Conservation (phyloP, 2,888 invertebrate species). For the Exephanes ischioxanthus region DNA sequence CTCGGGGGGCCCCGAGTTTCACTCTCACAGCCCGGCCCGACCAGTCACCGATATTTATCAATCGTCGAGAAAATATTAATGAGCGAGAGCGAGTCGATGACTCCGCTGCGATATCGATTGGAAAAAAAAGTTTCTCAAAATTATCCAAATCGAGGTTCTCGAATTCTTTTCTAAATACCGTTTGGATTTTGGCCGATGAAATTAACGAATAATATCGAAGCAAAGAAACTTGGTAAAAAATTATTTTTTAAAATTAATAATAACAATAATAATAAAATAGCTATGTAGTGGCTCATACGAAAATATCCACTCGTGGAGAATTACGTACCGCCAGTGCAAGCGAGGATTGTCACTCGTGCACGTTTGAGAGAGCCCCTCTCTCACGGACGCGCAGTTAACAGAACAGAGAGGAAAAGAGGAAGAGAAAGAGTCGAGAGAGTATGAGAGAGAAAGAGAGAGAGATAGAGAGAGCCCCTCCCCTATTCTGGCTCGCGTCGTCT, state of each 20-base stretch:
- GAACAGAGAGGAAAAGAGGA: constrained; percentile 25
- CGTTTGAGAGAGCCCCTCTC: not conserved
- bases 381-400: not conserved
- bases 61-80: not conserved
- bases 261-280: not conserved
- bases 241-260: no score
- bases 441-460: constrained; percentile 27
- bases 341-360: not conserved
- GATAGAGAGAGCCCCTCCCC: constrained; percentile 44
- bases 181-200: not conserved
- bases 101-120: no score
- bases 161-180: no score
- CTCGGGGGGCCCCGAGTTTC: not conserved
- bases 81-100: not conserved
- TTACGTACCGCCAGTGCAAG: not conserved
- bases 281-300: not conserved
- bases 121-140: no score
- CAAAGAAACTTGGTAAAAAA: no score
- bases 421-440: constrained; percentile 12
- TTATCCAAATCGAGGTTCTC: no score
- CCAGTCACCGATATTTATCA: not conserved
- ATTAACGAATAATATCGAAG: not conserved
- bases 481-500: constrained; percentile 50
- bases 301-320: not conserved
- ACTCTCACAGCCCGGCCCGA: not conserved